These are phyloP conservation scores for Megaustenia siamemsis DNA, from an alignment of 2,888 invertebrate species.

Conservation along the genomic window DNA sequence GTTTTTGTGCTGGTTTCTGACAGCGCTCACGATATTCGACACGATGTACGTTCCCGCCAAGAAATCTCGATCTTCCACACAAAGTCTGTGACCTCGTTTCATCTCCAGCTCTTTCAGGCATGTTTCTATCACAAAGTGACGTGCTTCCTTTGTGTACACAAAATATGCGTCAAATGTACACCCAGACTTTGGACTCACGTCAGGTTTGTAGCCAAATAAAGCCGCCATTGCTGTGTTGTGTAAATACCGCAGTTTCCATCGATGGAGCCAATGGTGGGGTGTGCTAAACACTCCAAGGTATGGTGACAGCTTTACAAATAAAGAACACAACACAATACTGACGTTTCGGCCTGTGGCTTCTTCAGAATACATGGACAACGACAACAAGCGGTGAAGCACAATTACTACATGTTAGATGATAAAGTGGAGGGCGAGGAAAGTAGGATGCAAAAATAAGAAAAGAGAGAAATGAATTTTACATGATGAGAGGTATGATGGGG, in stretches of 20 bases:
- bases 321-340: too few relatives aligned
- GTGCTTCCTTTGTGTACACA: conserved; percentile 22
- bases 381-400: too few relatives aligned
- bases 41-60: conserved; percentile 38
- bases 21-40: conserved; percentile 36
- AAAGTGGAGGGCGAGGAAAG: too few relatives aligned
- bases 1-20: conserved; percentile 45
- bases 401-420: too few relatives aligned
- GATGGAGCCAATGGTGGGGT: too few relatives aligned
- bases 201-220: background rate
- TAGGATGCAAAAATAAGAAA: too few relatives aligned
- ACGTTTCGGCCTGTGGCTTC: too few relatives aligned
- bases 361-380: too few relatives aligned
- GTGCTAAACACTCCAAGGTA: too few relatives aligned
- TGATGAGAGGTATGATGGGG: too few relatives aligned
- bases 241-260: conserved; percentile 33
- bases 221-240: conserved; percentile 3
- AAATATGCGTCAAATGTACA: conserved; percentile 47
- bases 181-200: background rate
- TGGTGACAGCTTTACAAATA: too few relatives aligned
- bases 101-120: conserved; percentile 35
- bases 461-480: too few relatives aligned
- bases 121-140: conserved; percentile 32
- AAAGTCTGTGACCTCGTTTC: conserved; percentile 36
- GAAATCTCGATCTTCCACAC: conserved; percentile 47